Evolutionary conservation across 2,113 vertebrate species (phyloP).

Genomic region (Sebastes fasciatus): DNA sequence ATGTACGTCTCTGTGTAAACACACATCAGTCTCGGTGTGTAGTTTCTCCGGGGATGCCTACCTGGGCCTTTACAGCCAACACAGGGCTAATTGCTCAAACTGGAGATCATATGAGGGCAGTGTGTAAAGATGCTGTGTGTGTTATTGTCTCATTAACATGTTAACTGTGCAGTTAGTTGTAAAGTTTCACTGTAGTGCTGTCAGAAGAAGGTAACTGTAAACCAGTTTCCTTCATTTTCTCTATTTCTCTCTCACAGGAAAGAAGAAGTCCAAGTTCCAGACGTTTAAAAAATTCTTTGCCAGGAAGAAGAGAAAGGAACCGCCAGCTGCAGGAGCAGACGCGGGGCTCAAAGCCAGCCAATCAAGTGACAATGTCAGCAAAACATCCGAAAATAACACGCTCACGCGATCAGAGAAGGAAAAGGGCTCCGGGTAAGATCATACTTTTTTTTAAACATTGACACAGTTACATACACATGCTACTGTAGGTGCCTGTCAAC

Average conservation of each 20-base stretch:
- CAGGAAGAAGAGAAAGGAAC: conserved; percentile 92
- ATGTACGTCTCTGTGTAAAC: not conserved
- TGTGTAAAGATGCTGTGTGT: conserved; percentile 43
- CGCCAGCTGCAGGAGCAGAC: conserved; percentile 59
- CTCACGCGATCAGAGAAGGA: conserved; percentile 68
- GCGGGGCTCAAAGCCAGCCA: conserved; percentile 83
- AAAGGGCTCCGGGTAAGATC: conserved; percentile 85
- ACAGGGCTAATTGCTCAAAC: conserved; percentile 43
- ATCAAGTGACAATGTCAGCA: conserved; percentile 86
- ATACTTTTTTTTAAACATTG: not conserved
- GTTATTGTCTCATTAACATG: conserved; percentile 46
- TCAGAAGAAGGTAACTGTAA: not conserved
- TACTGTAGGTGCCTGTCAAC: not conserved
- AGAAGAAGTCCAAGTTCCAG: conserved; percentile 96
- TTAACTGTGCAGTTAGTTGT: not conserved
- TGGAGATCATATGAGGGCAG: conserved; percentile 31
- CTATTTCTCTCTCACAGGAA: conserved; percentile 81
- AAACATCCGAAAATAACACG: conserved; percentile 72
- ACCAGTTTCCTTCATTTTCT: not conserved
- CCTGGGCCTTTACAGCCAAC: conserved; percentile 43
- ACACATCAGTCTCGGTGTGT: conserved; percentile 18
- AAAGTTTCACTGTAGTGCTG: not conserved
- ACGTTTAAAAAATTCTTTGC: conserved; percentile 91
- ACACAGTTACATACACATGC: not conserved
- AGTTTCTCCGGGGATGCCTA: conserved; percentile 47